Evolutionary conservation across 2,888 invertebrate genomes (phyloP), one percentile per base, ranked within the genome.

Genomic region (Asteroscopus sphinx): DNA sequence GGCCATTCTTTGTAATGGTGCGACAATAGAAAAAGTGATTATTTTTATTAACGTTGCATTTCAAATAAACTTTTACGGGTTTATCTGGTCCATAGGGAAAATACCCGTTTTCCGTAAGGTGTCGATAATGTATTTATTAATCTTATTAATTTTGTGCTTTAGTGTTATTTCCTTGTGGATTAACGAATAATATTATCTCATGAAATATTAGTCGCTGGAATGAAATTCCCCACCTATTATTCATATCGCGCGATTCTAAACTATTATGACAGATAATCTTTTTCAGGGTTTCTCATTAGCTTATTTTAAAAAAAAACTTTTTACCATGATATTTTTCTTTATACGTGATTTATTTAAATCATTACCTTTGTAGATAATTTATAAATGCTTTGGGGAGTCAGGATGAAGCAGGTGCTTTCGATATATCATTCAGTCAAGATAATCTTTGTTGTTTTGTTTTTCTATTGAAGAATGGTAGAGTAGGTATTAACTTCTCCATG

Each of bases 371-470:
- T 5, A 3, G 12, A 11, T 28, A 15, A 17, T 42, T 32, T 1
- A 28, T 4, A n/a, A 0, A 32, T 8, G 12, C 16, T 11, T 17
- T 11, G 17, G n/a, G n/a, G 1, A 21, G 6, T 17, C 32, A 17
- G 15, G 41, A 13, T 21, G 26, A 28, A 41, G 11, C 39, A 41
- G 11, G 15, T 41, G 41, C 11, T 11, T 28, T 6, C 28, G 1
- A 41, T 41, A 15, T 15, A 28, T 41, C 28, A 26, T 41, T 28
- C 41, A 41, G 15, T 25, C 8, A 6, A 25, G 12, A 39, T 39
- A 25, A n/a, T 17, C 12, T 12, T 32, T 12, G 5, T 17, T 17
- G 2, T 37, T n/a, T 37, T 37, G 0, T 36, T 17, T 11, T 17
- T 37, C 6, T 37, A 16, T 0, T 11, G 17, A 11, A 11, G 36